Conservation (phyloP, 2,797 vertebrate species). For the Oophaga sylvatica region DNA sequence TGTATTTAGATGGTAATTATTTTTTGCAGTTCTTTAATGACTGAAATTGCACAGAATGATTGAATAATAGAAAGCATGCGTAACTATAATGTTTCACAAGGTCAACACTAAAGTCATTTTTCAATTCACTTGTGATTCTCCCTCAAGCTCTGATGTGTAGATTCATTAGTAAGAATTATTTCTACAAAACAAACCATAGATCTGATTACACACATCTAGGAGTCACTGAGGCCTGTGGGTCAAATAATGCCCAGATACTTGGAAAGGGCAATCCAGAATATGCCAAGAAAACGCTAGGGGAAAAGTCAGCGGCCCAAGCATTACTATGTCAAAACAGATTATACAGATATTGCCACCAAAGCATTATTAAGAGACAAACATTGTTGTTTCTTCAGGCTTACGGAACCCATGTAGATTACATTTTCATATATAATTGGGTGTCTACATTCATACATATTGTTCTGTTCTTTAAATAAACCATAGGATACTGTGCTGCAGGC, state of each 20-base stretch:
- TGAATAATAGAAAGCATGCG: neutral
- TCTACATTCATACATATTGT: conserved; percentile 1
- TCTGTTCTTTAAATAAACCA: neutral
- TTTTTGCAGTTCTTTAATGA: neutral
- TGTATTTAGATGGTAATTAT: neutral
- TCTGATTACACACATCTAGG: conserved; percentile 21
- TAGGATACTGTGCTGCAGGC: neutral
- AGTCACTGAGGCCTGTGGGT: conserved; percentile 30
- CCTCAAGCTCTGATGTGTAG: neutral
- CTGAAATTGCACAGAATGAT: neutral
- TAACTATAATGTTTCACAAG: neutral
- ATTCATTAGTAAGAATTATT: conserved; percentile 32
- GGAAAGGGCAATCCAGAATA: neutral
- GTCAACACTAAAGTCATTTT: conserved; percentile 14
- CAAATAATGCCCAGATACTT: conserved; percentile 34
- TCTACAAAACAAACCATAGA: conserved; percentile 14
- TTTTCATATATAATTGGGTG: conserved; percentile 5
- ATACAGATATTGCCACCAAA: conserved; percentile 25
- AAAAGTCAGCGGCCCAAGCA: conserved; percentile 12
- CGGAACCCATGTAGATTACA: neutral
- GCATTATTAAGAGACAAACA: conserved; percentile 11
- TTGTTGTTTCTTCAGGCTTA: conserved; percentile 9
- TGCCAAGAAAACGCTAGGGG: conserved; percentile 28
- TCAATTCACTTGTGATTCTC: conserved; percentile 1
- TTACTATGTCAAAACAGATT: conserved; percentile 24